Conservation (phyloP, 92 coral and sea anemone species). For the Epizoanthus ramosus region DNA sequence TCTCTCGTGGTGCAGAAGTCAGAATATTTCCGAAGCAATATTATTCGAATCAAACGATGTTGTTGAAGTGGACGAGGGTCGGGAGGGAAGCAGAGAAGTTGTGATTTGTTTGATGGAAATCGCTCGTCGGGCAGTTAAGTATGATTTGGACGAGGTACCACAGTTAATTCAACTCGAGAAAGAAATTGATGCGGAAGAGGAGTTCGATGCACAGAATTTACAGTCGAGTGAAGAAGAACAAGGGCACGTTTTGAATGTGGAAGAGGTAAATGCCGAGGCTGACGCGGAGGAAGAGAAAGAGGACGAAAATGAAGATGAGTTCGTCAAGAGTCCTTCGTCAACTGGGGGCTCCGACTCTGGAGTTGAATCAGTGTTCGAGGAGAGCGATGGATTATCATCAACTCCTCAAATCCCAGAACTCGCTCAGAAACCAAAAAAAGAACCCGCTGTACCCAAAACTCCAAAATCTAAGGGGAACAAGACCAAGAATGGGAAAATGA, state of each 20-base stretch:
- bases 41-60: conserved; percentile 98
- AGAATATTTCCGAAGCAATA: conserved; percentile 92
- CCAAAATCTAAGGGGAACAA: conserved; percentile 44
- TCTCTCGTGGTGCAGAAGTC: conserved; percentile 96
- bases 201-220: conserved; percentile 49
- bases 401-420: conserved; percentile 66
- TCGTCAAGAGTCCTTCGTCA: conserved; percentile 13
- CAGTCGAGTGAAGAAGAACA: conserved; percentile 50
- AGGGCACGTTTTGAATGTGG: conserved; percentile 64
- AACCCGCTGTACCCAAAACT: conserved; percentile 18
- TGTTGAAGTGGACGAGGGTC: conserved; percentile 92
- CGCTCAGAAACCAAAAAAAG: conserved; percentile 37
- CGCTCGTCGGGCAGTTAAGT: conserved; percentile 76
- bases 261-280: conserved; percentile 44
- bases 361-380: conserved; percentile 79
- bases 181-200: conserved; percentile 95
- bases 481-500: conserved; percentile 45
- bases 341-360: conserved; percentile 84
- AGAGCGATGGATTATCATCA: conserved; percentile 67
- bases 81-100: conserved; percentile 95
- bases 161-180: conserved; percentile 88
- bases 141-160: conserved; percentile 82
- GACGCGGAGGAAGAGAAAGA: conserved; percentile 42
- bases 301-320: conserved; percentile 40
- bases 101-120: conserved; percentile 98